Base-by-base conservation (phyloP, 1,140 invertebrate species). In the Ostrea denselamellosa region DNA sequence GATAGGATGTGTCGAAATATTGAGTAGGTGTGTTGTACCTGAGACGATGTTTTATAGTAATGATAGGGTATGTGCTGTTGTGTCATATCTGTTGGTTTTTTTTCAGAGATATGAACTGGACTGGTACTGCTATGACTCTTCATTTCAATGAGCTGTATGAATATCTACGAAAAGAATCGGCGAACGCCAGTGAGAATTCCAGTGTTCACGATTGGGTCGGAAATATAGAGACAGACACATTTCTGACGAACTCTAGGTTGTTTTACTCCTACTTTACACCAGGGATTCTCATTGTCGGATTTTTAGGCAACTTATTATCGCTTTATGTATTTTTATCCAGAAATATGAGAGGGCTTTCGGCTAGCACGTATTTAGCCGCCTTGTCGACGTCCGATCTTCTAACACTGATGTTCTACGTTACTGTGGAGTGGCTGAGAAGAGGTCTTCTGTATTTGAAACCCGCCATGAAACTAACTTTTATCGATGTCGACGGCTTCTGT, bases 281-380 rank as follows among this genome's bases (percentile, higher is more conserved):
- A 34, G 22, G 91, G 8, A 92, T 93, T 22, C 87, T 94, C 34
- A 56, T 91, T 9, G 89, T 93, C 4, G 93, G 93, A 9, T 86
- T 93, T 62, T 54, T 91, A 2, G 93, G 93, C 19, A 94, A 94
- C 88, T 8, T 86, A 19, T 77, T 94, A 51, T 91, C 91, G 2
- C 90, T 94, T 2, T 87, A 89, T 52, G 92, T 94, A 22, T 94
- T 94, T 86, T 54, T 92, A 34, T 93, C 91, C 8, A 89, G 88
- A 58, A 91, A 91, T 83, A 92, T 94, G 90, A 89, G 93, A 2
- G 87, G 90, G 0, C 89, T 93, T n/a, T 92, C 92, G 1, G 91
- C 93, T 52, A 92, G 92, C 86, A 90, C 90, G 12, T 93, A 92
- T 71, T 87, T 92, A 28, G 91, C 90, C 0, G 90, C 90, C 0